These are phyloP conservation scores for Chymomyza procnemis DNA, from an alignment of 2,888 invertebrate species.

Conservation along the genomic window DNA sequence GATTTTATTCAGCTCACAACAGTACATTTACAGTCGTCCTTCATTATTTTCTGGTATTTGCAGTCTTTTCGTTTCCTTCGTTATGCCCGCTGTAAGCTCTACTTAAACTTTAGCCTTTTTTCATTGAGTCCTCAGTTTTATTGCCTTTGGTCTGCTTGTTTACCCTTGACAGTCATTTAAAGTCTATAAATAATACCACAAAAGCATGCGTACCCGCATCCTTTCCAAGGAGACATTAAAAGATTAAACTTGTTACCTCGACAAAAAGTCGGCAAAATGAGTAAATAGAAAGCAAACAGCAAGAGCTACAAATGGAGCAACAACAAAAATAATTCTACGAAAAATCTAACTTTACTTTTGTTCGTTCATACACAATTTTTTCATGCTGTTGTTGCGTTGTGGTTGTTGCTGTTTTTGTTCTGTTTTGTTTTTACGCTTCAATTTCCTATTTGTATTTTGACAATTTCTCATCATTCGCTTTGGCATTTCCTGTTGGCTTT, in stretches of 20 bases:
- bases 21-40: too few relatives aligned
- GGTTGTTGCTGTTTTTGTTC: slow-evolving; percentile 22
- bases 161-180: slow-evolving; percentile 46
- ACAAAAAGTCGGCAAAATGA: slow-evolving; percentile 3
- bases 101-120: not conserved
- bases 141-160: not conserved
- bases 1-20: too few relatives aligned
- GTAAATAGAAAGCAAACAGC: slow-evolving; percentile 5
- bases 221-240: slow-evolving; percentile 44
- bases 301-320: slow-evolving; percentile 23
- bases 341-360: slow-evolving; percentile 5
- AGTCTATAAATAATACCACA: slow-evolving; percentile 59
- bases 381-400: not conserved
- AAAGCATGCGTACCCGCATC: not conserved
- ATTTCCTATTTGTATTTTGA: slow-evolving; percentile 62
- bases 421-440: slow-evolving; percentile 50
- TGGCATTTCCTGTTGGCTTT: not conserved
- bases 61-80: not conserved
- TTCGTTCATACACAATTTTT: slow-evolving; percentile 27
- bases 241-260: slow-evolving; percentile 57
- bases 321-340: not conserved
- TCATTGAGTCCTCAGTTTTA: not conserved
- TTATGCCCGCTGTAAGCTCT: not conserved
- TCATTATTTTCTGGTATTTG: too few relatives aligned
- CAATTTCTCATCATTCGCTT: slow-evolving; percentile 47